phyloP scores from a whole-genome alignment of 2,888 invertebrate genomes.

The Nephrotoma flavescens region DNA sequence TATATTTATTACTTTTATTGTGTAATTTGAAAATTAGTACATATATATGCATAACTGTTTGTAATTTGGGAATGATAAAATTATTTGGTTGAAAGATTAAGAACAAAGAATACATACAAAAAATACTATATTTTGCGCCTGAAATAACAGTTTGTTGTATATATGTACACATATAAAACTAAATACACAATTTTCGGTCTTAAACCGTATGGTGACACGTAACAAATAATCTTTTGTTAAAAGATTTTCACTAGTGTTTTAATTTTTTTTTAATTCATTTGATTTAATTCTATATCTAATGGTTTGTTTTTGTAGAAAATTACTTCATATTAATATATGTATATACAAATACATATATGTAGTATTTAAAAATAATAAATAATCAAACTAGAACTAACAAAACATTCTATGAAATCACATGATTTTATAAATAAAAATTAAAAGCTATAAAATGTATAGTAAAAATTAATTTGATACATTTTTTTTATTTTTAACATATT shows the following conservation, averaged over 20 bases:
- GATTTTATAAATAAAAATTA: neutral
- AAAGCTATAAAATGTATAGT: neutral
- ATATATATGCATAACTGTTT: neutral
- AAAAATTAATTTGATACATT: neutral
- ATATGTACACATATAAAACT: neutral
- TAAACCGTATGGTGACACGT: neutral
- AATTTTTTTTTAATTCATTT: neutral
- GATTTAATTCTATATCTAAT: neutral
- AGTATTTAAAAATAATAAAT: neutral
- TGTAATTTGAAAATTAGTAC: neutral
- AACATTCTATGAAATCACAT: neutral
- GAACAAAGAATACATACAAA: neutral
- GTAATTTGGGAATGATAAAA: neutral
- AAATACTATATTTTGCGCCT: neutral
- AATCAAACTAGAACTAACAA: neutral
- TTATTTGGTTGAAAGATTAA: neutral
- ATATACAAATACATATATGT: neutral
- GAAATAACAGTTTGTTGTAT: neutral
- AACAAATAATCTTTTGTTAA: neutral
- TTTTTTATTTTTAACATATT: neutral
- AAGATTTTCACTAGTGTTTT: neutral
- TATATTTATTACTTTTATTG: neutral
- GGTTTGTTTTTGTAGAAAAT: neutral
- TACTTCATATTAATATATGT: neutral
- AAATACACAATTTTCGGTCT: neutral